Evolutionary conservation across 2,113 vertebrate genomes (phyloP), one percentile per base, ranked within the genome.

Genomic region (Gobiocypris rarus): DNA sequence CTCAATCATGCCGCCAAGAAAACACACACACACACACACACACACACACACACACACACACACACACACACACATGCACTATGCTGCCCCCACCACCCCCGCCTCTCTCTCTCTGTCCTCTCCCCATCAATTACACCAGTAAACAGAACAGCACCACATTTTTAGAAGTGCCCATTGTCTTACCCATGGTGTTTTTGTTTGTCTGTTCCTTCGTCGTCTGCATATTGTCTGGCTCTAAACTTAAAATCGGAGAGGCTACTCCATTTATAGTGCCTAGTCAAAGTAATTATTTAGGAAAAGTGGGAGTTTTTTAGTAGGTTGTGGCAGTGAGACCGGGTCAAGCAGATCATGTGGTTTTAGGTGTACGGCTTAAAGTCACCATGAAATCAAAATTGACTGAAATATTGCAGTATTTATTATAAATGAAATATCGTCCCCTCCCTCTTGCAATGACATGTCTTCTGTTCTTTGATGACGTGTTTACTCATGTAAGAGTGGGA

Each of bases 1-100:
- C 92, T 94, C 94, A 91, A 94, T 94, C 93, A 93, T 92, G 84
- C 76, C 52, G 89, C 90, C 91, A 91, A 92, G 89, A 91, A 91
- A 92, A 93, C 92, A 89, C 89, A 93, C 91, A 88, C 84, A 86
- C 87, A 90, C 89, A 92, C 87, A 92, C 91, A 89, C 84, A 85
- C 88, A 90, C 90, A 93, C 87, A 91, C 91, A 92, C 92, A 87
- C 69, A 4, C 83, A 70, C 63, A 84, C 87, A 89, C 92, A 92
- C 92, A 92, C 89, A 91, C 92, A 88, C 84, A 87, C 87, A 89
- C 92, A 93, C 89, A 91, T 88, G 22, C 78, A 65, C 82, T 71
- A 63, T 88, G 86, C 26, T 87, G 82, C 63, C 90, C 91, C 75
- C 81, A 91, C 90, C 87, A 78, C 88, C 76, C 85, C 86, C 86